phyloP scores from a whole-genome alignment of 1,140 invertebrate genomes.

The Trichomalopsis sarcophagae region DNA sequence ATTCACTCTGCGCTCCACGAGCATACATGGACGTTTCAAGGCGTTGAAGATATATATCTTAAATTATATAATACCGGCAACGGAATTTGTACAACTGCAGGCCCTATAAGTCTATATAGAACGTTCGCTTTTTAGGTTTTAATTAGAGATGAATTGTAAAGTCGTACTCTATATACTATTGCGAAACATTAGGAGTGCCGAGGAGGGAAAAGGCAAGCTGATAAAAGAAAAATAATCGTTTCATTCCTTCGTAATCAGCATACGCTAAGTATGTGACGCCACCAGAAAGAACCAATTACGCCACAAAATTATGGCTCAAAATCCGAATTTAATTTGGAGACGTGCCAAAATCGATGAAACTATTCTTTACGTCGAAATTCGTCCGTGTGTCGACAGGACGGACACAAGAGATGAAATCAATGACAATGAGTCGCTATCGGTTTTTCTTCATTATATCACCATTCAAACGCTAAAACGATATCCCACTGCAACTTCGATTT shows the following conservation, averaged over 20 bases:
- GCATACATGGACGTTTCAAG: neutral
- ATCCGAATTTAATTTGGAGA: conserved; percentile 44
- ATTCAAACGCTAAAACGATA: neutral
- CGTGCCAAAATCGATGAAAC: conserved; percentile 41
- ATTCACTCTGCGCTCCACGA: neutral
- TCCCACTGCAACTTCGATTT: neutral
- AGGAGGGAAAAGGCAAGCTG: neutral
- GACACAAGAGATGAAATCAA: neutral
- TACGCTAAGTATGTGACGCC: neutral
- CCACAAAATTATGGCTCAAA: conserved; percentile 43
- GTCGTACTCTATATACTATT: neutral
- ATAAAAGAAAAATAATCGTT: neutral
- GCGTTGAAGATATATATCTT: neutral
- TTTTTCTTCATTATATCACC: neutral
- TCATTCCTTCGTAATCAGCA: neutral
- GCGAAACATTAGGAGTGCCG: neutral
- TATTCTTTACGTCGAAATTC: conserved; percentile 27
- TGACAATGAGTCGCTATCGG: conserved; percentile 12
- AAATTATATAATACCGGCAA: neutral
- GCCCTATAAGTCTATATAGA: neutral
- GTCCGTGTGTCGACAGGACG: neutral
- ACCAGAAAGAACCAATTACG: conserved; percentile 33
- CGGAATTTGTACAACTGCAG: neutral
- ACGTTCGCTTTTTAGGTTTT: no score
- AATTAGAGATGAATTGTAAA: no score